phyloP scores from a whole-genome alignment of 1,140 invertebrate species.

The Cepaea nemoralis region DNA sequence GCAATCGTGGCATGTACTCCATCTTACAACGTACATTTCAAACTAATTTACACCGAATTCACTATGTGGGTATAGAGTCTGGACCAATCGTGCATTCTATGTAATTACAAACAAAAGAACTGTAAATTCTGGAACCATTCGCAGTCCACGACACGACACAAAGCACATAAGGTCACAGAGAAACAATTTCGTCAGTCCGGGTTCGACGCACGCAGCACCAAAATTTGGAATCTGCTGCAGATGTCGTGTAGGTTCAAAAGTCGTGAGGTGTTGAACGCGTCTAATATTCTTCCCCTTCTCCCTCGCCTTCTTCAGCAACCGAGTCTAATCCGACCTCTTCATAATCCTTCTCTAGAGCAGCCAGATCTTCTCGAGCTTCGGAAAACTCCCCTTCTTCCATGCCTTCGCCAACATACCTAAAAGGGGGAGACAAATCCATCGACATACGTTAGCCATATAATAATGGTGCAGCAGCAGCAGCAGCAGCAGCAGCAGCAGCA shows the following conservation, averaged over 20 bases:
- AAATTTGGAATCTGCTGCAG: background rate
- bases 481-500: background rate
- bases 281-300: conserved; percentile 17
- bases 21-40: background rate
- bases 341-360: conserved; percentile 80
- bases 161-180: background rate
- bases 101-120: background rate
- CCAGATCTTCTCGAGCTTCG: conserved; percentile 81
- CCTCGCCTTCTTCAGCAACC: conserved; percentile 20
- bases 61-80: background rate
- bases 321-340: conserved; percentile 25
- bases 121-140: background rate
- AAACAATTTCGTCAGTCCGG: background rate
- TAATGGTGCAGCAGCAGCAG: background rate
- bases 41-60: background rate
- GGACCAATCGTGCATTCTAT: background rate
- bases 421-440: background rate
- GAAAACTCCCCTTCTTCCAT: conserved; percentile 78
- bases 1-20: background rate
- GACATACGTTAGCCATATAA: no score
- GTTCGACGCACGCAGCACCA: background rate
- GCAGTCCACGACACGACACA: background rate
- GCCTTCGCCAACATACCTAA: conserved; percentile 68
- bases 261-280: background rate
- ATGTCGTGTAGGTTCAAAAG: background rate